Base-by-base conservation (phyloP, 2,797 vertebrate species). In the Danio aesculapii region DNA sequence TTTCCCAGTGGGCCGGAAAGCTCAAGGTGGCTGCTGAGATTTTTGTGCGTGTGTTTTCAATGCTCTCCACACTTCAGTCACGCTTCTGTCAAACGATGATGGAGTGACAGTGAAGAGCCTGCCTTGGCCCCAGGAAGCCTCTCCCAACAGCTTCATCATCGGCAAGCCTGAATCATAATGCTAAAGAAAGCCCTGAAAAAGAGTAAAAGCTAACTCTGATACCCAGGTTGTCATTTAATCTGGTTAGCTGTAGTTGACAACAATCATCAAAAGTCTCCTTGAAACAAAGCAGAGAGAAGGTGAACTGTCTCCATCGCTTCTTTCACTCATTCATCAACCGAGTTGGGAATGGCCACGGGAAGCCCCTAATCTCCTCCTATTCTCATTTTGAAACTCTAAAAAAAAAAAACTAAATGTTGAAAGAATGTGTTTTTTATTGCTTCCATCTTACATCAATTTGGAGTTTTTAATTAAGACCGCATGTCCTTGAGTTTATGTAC, bases 391-490 rank as follows among this genome's bases (percentile, higher is more conserved):
- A 79, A 75, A 53, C 74, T 62, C 39, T n/a, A 79, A 88, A 87
- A 66, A n/a, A 49, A 64, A 80, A 78, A 61, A 3, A 41, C 57
- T 81, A 50, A 53, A 50, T 69, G 49, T 55, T 63, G 13, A 39
- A 62, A 50, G 53, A 67, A 75, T 59, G 62, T 69, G 14, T 69
- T 84, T 88, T 84, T 79, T 52, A 80, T 75, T 84, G 55, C 71
- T 87, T 90, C 85, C 86, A 77, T 88, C 91, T 87, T 79, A 61
- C 84, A 84, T 43, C 83, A 89, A 87, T 94, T 91, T 83, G 57
- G 69, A n/a, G 67, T 17, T 50, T 88, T 82, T 91, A 91, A 93
- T 94, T 93, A 91, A 89, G 87, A 85, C 81, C 72, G 72, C 80
- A 49, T 85, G 84, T 90, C 83, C 87, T 72, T 44, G 68, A 47